Base-by-base conservation (phyloP, 2,888 invertebrate genomes). In the Oasisia sp. region DNA sequence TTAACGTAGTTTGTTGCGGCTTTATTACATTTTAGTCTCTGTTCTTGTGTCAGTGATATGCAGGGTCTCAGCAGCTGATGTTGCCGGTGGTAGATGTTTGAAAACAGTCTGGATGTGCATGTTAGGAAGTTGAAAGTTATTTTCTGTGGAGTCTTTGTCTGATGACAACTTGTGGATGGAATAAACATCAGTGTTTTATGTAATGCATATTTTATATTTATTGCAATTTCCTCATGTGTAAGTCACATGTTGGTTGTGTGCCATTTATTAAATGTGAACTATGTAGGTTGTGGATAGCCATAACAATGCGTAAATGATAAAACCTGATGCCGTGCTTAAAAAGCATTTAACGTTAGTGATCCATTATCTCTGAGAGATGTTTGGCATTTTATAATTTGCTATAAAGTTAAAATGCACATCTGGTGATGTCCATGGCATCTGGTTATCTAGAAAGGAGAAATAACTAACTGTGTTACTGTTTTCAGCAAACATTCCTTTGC, bases 381-480 rank as follows among this genome's bases (percentile, higher is more conserved):
- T 27, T 19, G 14, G 9, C 9, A 50, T 74, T 74, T 74, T 5
- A 1, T 4, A 27, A 74, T 74, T 27, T n/a, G 27, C 74, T 74
- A 74, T 74, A 74, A 74, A 74, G 74, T 74, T 74, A 74, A 74
- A 74, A 74, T n/a, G 74, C 74, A 74, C 74, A 74, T 19, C 27
- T 74, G 74, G 27, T 74, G 74, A 74, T 74, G 74, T 19, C 27
- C 27, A n/a, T 74, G 27, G n/a, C 27, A 50, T 11, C 12, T 50
- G 14, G 9, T 50, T 3, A 27, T 74, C 27, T 27, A n/a, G 7
- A 74, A 19, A 74, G 27, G 74, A 74, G 7, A n/a, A 27, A 19
- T 27, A 74, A 74, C 74, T 27, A 74, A 74, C 7, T 2, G 74
- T 74, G 74, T 74, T 27, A 74, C 7, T 27, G n/a, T 74, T 27